These are phyloP conservation scores for Apostichopus parvimensis DNA, from an alignment of 35 echinoderm and acorn worm species.

Conservation along the genomic window DNA sequence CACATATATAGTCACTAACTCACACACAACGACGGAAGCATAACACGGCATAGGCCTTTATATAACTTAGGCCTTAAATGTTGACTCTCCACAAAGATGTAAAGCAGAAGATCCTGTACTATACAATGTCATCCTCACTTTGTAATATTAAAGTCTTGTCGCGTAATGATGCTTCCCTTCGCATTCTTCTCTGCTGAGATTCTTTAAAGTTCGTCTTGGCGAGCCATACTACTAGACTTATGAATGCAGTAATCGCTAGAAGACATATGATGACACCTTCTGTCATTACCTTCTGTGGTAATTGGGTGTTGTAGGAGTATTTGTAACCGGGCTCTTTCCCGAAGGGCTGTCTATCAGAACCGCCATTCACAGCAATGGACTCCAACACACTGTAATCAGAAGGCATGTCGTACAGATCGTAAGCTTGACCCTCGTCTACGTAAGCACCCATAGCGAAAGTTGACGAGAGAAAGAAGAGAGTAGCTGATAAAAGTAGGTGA, in stretches of 20 bases:
- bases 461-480: background rate
- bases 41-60: too few relatives aligned
- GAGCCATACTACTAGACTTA: constrained; percentile 86
- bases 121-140: constrained; percentile 44
- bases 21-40: too few relatives aligned
- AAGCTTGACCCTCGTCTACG: background rate
- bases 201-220: constrained; percentile 95
- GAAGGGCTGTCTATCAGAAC: background rate
- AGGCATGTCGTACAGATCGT: background rate
- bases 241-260: constrained; percentile 78
- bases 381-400: background rate
- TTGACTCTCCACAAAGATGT: too few relatives aligned
- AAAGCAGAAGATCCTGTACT: background rate
- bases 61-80: too few relatives aligned
- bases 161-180: constrained; percentile 81
- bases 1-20: too few relatives aligned
- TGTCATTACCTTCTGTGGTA: constrained; percentile 56
- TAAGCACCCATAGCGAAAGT: background rate
- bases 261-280: constrained; percentile 87
- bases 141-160: constrained; percentile 65
- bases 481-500: background rate
- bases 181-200: constrained; percentile 81
- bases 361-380: background rate
- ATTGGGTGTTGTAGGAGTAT: constrained; percentile 2
- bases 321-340: constrained; percentile 53